Evolutionary conservation across 1,140 invertebrate genomes (phyloP).

Genomic region (Pristionchus pacificus): DNA sequence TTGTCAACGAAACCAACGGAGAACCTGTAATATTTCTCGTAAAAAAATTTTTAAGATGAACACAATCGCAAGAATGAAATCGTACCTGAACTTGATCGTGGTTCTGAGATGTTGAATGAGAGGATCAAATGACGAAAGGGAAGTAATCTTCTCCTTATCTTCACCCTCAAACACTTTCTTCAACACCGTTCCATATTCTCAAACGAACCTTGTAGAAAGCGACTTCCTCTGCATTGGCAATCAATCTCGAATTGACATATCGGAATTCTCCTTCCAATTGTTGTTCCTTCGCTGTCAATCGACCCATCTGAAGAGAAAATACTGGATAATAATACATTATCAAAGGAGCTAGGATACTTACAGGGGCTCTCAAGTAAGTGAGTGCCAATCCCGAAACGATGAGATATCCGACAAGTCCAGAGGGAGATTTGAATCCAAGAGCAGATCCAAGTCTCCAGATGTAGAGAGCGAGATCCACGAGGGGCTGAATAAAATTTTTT

Average conservation of each 20-base stretch:
- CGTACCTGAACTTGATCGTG: not conserved
- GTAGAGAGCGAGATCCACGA: conserved; percentile 89
- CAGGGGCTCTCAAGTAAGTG: conserved; percentile 71
- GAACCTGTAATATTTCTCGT: conserved; percentile 63
- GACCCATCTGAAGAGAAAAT: conserved; percentile 69
- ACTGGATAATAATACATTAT: conserved; percentile 54
- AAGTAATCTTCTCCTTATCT: not conserved
- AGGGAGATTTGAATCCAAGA: conserved; percentile 69
- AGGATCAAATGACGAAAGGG: not conserved
- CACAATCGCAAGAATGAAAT: not conserved
- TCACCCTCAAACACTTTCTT: not conserved
- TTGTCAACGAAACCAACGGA: conserved; percentile 91
- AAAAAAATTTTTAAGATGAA: not conserved
- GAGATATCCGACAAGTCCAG: conserved; percentile 59
- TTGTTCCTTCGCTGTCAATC: conserved; percentile 86
- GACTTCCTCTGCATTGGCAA: conserved; percentile 94
- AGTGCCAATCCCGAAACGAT: conserved; percentile 46
- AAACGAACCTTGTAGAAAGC: conserved; percentile 82
- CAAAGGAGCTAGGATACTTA: conserved; percentile 74
- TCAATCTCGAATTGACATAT: conserved; percentile 89
- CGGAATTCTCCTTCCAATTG: conserved; percentile 94
- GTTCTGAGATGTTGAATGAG: not conserved
- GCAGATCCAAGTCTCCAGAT: conserved; percentile 80
- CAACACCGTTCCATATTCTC: not conserved
- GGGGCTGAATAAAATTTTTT: conserved; percentile 64